A percentile compares a stretch with the other conserved stretches of the same genome.
phyloP scores from a whole-genome alignment of 2,797 vertebrate species.

The Callimico goeldii region DNA sequence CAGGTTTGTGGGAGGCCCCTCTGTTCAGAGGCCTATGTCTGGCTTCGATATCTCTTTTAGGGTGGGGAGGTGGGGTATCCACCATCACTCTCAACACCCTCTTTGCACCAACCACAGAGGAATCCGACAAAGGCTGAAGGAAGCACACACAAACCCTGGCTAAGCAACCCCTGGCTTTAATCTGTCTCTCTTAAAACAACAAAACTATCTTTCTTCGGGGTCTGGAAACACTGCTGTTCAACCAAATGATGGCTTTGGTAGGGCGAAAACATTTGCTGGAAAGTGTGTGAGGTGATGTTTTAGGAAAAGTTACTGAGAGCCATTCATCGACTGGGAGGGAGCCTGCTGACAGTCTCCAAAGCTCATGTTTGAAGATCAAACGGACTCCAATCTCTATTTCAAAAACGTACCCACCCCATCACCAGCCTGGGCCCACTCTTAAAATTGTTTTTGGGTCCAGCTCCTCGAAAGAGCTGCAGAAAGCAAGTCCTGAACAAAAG shows the following conservation, averaged over 20 bases:
- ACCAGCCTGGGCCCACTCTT: slow-evolving; percentile 39
- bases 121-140: background rate
- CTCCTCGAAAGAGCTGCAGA: slow-evolving; percentile 14
- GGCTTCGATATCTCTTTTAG: slow-evolving; percentile 62
- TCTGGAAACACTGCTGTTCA: slow-evolving; percentile 69
- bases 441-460: slow-evolving; percentile 50
- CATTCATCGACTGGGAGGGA: slow-evolving; percentile 62
- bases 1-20: slow-evolving; percentile 63
- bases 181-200: slow-evolving; percentile 75
- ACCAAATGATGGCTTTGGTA: slow-evolving; percentile 59
- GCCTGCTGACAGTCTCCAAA: slow-evolving; percentile 74
- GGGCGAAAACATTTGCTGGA: slow-evolving; percentile 71
- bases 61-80: slow-evolving; percentile 22
- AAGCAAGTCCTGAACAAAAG: slow-evolving; percentile 50
- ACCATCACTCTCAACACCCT: slow-evolving; percentile 44
- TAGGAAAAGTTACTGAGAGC: slow-evolving; percentile 73
- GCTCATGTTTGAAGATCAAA: slow-evolving; percentile 77
- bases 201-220: slow-evolving; percentile 69
- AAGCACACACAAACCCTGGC: background rate
- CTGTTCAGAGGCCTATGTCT: slow-evolving; percentile 34
- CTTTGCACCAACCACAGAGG: slow-evolving; percentile 61
- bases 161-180: slow-evolving; percentile 66
- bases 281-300: slow-evolving; percentile 63
- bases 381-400: slow-evolving; percentile 66
- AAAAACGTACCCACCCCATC: slow-evolving; percentile 45